phyloP scores from a whole-genome alignment of 2,888 invertebrate species.

The Congeria kusceri region DNA sequence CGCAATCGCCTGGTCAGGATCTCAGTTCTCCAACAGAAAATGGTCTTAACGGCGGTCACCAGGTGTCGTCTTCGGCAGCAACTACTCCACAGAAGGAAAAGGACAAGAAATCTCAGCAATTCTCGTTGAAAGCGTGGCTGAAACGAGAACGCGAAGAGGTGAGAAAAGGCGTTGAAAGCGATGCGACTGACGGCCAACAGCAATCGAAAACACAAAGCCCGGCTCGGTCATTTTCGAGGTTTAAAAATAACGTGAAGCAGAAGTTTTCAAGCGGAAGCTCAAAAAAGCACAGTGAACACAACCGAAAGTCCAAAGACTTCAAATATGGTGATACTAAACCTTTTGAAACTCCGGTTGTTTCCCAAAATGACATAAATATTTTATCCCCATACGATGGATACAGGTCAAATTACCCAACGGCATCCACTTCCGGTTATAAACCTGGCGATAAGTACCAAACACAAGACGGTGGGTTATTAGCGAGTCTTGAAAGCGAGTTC shows the following conservation, averaged over 20 bases:
- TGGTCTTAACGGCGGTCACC: slow-evolving; percentile 5
- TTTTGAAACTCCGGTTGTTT: not conserved
- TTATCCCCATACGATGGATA: slow-evolving; percentile 28
- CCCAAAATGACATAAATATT: not conserved
- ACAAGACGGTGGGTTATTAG: slow-evolving; percentile 19
- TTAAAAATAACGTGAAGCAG: slow-evolving; percentile 75
- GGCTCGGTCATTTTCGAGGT: slow-evolving; percentile 70
- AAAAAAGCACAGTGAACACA: slow-evolving; percentile 45
- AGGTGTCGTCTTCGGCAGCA: slow-evolving; percentile 1
- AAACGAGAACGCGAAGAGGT: slow-evolving; percentile 74
- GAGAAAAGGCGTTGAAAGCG: slow-evolving; percentile 59
- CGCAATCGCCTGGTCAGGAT: not conserved
- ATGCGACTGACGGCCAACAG: slow-evolving; percentile 30
- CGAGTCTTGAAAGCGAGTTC: slow-evolving; percentile 25
- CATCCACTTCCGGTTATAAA: slow-evolving; percentile 14
- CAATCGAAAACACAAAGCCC: slow-evolving; percentile 46
- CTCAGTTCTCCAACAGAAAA: slow-evolving; percentile 5
- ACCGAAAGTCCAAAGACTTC: slow-evolving; percentile 40
- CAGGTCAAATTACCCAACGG: slow-evolving; percentile 24
- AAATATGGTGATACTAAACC: slow-evolving; percentile 11
- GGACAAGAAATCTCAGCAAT: slow-evolving; percentile 62
- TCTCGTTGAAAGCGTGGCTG: slow-evolving; percentile 77
- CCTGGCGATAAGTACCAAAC: not conserved
- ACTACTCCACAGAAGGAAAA: slow-evolving; percentile 1
- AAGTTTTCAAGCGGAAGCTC: slow-evolving; percentile 67